Conservation (phyloP, 2,113 vertebrate species). For the Hemicordylus capensis region DNA sequence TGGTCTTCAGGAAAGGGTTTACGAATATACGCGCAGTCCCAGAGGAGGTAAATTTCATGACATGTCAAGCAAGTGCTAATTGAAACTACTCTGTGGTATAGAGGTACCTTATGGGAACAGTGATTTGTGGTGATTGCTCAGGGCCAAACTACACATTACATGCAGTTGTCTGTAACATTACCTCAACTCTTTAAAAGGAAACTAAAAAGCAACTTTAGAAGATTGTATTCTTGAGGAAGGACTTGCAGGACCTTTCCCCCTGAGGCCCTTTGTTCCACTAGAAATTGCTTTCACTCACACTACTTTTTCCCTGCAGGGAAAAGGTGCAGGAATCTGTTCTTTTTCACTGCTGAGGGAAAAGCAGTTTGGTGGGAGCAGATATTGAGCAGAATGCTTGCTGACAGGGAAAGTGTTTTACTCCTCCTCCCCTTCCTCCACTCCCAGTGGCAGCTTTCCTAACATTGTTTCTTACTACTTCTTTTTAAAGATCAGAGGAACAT, state of each 20-base stretch:
- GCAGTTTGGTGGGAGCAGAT: background rate
- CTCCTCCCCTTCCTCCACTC: background rate
- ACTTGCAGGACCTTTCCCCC: background rate
- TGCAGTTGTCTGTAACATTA: background rate
- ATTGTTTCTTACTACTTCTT: background rate
- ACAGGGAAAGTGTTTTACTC: too few relatives aligned
- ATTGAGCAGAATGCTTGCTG: background rate
- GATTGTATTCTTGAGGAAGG: background rate
- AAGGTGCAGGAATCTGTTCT: background rate
- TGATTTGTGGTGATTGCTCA: background rate
- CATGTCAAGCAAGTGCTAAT: constrained; percentile 12
- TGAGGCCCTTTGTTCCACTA: background rate
- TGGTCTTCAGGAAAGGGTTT: constrained; percentile 94
- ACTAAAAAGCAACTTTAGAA: background rate
- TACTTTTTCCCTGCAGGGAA: background rate
- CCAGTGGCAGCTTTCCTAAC: background rate
- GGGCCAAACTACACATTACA: background rate
- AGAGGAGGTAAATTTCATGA: constrained; percentile 84
- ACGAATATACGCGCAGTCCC: constrained; percentile 90
- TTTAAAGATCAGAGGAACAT: background rate
- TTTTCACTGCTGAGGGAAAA: background rate
- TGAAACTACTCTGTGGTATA: constrained; percentile 31
- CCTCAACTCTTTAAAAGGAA: background rate
- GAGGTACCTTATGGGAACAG: too few relatives aligned
- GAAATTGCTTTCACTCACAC: background rate